Percentiles rank a stretch among this genome's conserved stretches.
These are phyloP conservation scores for Andrena cerasifolii DNA, from an alignment of 1,140 invertebrate genomes.

Conservation along the genomic window DNA sequence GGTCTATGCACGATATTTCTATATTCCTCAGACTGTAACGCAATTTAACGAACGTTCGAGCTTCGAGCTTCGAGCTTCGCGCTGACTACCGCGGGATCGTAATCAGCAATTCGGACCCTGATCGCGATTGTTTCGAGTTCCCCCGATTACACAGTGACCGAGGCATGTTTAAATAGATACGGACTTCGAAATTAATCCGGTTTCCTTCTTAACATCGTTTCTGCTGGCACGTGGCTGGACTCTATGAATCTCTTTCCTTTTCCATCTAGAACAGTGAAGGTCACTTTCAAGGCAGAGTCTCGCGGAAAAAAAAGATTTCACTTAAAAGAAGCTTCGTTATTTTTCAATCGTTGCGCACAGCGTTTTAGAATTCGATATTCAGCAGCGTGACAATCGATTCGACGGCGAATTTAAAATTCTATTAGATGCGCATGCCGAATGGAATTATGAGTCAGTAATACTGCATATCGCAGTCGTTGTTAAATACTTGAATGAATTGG, in stretches of 20 bases:
- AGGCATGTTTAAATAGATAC: not conserved
- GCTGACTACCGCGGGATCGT: not conserved
- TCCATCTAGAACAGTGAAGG: not conserved
- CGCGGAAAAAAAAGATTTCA: not conserved
- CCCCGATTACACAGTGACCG: not conserved
- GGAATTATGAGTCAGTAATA: not conserved
- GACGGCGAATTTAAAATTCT: not conserved
- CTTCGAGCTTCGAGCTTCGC: not conserved
- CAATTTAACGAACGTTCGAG: not conserved
- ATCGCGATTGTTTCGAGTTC: not conserved
- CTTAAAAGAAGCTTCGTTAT: not conserved
- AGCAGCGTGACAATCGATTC: not conserved
- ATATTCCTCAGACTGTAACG: not conserved
- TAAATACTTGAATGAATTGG: not conserved
- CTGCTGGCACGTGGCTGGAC: not conserved
- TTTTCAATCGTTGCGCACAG: not conserved
- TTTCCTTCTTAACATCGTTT: not conserved
- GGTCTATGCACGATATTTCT: constrained; percentile 11
- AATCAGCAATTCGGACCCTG: not conserved
- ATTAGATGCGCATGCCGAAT: too few relatives aligned
- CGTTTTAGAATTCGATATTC: not conserved
- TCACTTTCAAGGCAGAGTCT: constrained; percentile 10
- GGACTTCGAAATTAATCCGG: not conserved
- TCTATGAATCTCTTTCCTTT: constrained; percentile 2
- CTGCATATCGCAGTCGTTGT: not conserved